Conservation (phyloP, 2,888 invertebrate genomes). For the Odontomyia ornata region DNA sequence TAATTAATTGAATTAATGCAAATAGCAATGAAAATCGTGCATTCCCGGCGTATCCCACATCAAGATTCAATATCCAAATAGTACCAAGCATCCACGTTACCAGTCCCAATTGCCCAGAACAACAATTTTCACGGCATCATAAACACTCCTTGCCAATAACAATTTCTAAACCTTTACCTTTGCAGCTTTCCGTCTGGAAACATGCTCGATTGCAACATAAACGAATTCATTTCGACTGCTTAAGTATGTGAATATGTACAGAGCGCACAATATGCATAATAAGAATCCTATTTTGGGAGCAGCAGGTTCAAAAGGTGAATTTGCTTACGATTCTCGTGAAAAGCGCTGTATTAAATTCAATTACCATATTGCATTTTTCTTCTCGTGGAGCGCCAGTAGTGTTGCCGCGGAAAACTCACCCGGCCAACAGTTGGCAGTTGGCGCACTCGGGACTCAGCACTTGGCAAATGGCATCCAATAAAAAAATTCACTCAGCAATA, state of each 20-base stretch:
- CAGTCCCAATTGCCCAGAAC: slow-evolving; percentile 30
- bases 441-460: not conserved
- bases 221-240: slow-evolving; percentile 15
- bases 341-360: slow-evolving; percentile 36
- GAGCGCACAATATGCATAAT: not conserved
- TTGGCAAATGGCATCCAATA: slow-evolving; percentile 32
- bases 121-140: slow-evolving; percentile 25
- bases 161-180: not conserved
- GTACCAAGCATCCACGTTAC: not conserved
- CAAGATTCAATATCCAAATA: too few relatives aligned
- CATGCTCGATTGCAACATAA: slow-evolving; percentile 31
- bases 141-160: slow-evolving; percentile 33
- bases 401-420: slow-evolving; percentile 13
- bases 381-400: slow-evolving; percentile 12
- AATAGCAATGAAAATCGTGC: too few relatives aligned
- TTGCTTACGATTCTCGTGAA: slow-evolving; percentile 31
- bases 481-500: slow-evolving; percentile 38
- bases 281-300: slow-evolving; percentile 34
- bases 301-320: slow-evolving; percentile 32
- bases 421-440: not conserved
- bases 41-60: too few relatives aligned
- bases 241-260: not conserved
- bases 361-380: slow-evolving; percentile 36
- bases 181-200: not conserved
- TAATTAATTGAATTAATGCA: too few relatives aligned